Base-by-base conservation (phyloP, 2,797 vertebrate species). In the Morelia viridis region DNA sequence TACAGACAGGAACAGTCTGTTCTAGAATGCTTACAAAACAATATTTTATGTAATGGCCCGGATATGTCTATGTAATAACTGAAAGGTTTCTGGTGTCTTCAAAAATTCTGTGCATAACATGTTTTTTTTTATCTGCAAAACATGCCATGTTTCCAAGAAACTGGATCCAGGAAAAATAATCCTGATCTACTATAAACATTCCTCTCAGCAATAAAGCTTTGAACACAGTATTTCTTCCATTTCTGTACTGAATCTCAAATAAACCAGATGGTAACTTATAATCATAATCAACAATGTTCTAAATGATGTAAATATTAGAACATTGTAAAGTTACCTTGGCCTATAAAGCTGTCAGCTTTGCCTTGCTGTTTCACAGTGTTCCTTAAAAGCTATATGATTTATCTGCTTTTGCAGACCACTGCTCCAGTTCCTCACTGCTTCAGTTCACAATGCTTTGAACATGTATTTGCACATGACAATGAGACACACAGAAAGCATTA, bases 251-350 rank as follows among this genome's bases (percentile, higher is more conserved):
- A 86, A 13, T 86, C 56, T 57, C 50, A 91, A 57, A 85, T 86
- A 85, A 28, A 85, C 60, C 89, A 90, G 76, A 64, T 64, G 58
- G 58, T 56, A 90, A 58, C 46, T 22, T 85, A 50, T 64, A 90
- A 90, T 90, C 58, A 62, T 64, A 90, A 85, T 90, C 76, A 64
- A 61, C 28, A 90, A n/a, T 46, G 80, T 61, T 41, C 35, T 89
- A 15, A 58, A 76, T 80, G 2, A 90, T 84, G 12, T 62, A 90
- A 90, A 84, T 71, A 61, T 17, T 61, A 35, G 57, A 61, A 80
- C 13, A 50, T 11, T 62, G n/a, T 61, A 62, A 90, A 46, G 26
- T 22, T 90, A 53, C 58, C 17, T 84, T 84, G 84, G 56, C 61
- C 41, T 53, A 90, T 46, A 61, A 53, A 84, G 83, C 58, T 62